phyloP scores from a whole-genome alignment of 2,888 invertebrate species.

The Drosophila meridiana region DNA sequence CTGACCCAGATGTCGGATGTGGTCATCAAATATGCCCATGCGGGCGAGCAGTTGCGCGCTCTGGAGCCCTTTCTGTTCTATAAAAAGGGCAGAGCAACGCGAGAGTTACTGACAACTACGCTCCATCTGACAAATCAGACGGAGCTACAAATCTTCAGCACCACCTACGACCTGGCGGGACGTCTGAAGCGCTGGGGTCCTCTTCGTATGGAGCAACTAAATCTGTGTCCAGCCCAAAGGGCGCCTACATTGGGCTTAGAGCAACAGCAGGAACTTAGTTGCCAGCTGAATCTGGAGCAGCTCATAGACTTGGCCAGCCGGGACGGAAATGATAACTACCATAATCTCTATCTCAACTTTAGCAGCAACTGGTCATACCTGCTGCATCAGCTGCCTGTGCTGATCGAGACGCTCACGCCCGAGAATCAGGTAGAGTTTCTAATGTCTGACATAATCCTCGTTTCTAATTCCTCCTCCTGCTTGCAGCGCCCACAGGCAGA shows the following conservation, averaged over 20 bases:
- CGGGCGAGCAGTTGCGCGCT: conserved; percentile 75
- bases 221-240: conserved; percentile 70
- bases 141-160: conserved; percentile 68
- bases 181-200: conserved; percentile 74
- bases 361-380: conserved; percentile 60
- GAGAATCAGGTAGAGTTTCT: conserved; percentile 76
- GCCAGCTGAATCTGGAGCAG: conserved; percentile 80
- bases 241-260: conserved; percentile 46
- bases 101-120: conserved; percentile 64
- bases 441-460: background rate
- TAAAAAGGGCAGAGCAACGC: conserved; percentile 76
- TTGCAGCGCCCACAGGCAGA: conserved; percentile 85
- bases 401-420: conserved; percentile 79
- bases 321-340: conserved; percentile 73
- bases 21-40: conserved; percentile 77
- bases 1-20: conserved; percentile 83
- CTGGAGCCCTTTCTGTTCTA: conserved; percentile 83
- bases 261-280: conserved; percentile 54
- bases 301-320: conserved; percentile 79
- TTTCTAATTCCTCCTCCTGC: too few species aligned
- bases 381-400: conserved; percentile 82
- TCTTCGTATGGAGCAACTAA: conserved; percentile 73
- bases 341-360: conserved; percentile 82
- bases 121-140: conserved; percentile 49
- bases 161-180: conserved; percentile 74